Evolutionary conservation across 2,113 vertebrate species (phyloP).

Genomic region (Prochilodus magdalenae): DNA sequence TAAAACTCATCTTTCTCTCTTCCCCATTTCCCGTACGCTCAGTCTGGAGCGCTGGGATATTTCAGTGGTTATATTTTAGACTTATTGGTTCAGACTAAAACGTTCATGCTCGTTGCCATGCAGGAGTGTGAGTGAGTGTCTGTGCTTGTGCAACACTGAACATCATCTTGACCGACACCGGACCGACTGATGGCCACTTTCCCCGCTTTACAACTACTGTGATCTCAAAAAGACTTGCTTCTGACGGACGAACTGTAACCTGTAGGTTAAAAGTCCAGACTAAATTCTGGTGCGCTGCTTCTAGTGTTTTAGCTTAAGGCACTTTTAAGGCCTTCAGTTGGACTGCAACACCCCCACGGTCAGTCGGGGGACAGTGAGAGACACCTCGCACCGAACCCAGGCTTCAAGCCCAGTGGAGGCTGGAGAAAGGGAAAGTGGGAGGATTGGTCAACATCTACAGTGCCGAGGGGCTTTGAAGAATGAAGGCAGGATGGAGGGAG

Average conservation of each 20-base stretch:
- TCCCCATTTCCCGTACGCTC: neutral
- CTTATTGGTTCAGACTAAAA: neutral
- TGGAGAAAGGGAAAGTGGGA: neutral
- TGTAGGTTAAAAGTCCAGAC: too few relatives aligned
- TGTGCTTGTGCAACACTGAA: too few relatives aligned
- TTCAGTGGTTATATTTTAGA: constrained; percentile 26
- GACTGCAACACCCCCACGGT: neutral
- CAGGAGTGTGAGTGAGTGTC: neutral
- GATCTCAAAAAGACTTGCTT: too few relatives aligned
- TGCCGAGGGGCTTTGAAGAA: constrained; percentile 32
- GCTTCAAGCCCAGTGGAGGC: neutral
- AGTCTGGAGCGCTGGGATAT: neutral
- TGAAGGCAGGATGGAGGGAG: neutral
- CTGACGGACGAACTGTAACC: too few relatives aligned
- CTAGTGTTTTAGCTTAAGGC: neutral
- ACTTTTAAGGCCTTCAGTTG: neutral
- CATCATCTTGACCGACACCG: too few relatives aligned
- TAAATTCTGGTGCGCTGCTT: too few relatives aligned
- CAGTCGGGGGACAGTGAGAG: neutral
- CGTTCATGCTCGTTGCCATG: neutral
- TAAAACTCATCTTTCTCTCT: neutral
- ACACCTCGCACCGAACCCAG: neutral
- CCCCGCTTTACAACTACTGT: neutral
- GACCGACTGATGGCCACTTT: neutral
- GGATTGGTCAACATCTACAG: neutral